A percentile compares a stretch with the other conserved stretches of the same genome.
phyloP scores from a whole-genome alignment of 2,113 vertebrate genomes.

The Jaculus jaculus region DNA sequence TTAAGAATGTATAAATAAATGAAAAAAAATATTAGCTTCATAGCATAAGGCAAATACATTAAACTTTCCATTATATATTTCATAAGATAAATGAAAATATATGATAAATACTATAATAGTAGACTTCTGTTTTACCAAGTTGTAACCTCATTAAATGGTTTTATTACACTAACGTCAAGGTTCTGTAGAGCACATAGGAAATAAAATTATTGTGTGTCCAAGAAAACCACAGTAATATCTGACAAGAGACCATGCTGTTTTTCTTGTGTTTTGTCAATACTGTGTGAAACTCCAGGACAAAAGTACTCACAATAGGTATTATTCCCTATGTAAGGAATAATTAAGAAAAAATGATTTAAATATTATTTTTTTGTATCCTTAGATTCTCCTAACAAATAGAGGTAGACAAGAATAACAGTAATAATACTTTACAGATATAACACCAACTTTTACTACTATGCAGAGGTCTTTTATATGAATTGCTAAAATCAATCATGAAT shows the following conservation, averaged over 20 bases:
- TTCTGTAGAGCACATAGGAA: conserved; percentile 55
- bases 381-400: conserved; percentile 37
- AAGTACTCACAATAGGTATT: background rate
- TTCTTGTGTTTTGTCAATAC: conserved; percentile 27
- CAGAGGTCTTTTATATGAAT: background rate
- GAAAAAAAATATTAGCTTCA: conserved; percentile 31
- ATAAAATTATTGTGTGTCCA: conserved; percentile 42
- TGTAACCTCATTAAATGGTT: conserved; percentile 63
- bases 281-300: background rate
- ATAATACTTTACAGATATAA: background rate
- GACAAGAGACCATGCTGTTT: background rate
- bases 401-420: conserved; percentile 1
- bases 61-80: conserved; percentile 3
- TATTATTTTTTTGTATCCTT: background rate
- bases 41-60: conserved; percentile 15
- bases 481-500: conserved; percentile 38
- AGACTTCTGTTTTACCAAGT: conserved; percentile 61
- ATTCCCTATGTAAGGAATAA: conserved; percentile 36
- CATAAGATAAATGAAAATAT: conserved; percentile 39
- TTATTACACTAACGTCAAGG: conserved; percentile 63
- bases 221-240: background rate
- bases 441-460: background rate
- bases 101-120: conserved; percentile 32
- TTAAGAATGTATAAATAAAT: conserved; percentile 29
- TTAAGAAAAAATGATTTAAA: background rate